A percentile compares a stretch with the other conserved stretches of the same genome.
These are phyloP conservation scores for Pavo muticus DNA, from an alignment of 2,113 vertebrate species.

Conservation along the genomic window DNA sequence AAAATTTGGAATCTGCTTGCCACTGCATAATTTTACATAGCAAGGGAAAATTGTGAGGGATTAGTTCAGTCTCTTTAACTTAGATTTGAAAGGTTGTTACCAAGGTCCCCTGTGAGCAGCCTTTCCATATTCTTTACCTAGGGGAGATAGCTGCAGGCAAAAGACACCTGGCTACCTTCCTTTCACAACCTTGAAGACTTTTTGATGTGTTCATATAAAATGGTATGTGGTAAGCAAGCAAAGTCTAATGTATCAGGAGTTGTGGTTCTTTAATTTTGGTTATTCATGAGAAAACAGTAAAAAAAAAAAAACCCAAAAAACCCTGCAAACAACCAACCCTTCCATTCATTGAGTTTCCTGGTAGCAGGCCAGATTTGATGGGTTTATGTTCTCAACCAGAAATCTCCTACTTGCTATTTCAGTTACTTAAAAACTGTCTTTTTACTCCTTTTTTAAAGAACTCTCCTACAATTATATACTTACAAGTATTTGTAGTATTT, in stretches of 20 bases:
- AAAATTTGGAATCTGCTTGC: constrained; percentile 20
- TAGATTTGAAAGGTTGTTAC: constrained; percentile 16
- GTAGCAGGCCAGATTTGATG: neutral
- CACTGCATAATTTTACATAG: constrained; percentile 6
- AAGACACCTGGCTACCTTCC: neutral
- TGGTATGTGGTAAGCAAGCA: neutral
- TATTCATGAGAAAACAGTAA: neutral
- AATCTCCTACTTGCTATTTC: neutral
- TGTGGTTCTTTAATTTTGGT: neutral
- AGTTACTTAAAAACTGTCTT: neutral
- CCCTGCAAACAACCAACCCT: neutral
- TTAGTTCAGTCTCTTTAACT: neutral
- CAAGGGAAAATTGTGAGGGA: constrained; percentile 4
- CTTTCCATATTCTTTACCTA: neutral
- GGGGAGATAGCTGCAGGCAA: neutral
- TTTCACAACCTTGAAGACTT: neutral
- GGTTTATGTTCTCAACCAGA: neutral
- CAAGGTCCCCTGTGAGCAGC: neutral
- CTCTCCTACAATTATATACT: neutral
- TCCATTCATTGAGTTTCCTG: neutral
- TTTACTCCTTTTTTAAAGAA: neutral
- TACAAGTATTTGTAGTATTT: neutral
- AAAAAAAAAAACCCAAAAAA: neutral
- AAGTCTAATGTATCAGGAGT: neutral
- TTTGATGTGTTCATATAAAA: neutral